phyloP scores from a whole-genome alignment of 2,113 vertebrate species.

The Hoplias malabaricus region DNA sequence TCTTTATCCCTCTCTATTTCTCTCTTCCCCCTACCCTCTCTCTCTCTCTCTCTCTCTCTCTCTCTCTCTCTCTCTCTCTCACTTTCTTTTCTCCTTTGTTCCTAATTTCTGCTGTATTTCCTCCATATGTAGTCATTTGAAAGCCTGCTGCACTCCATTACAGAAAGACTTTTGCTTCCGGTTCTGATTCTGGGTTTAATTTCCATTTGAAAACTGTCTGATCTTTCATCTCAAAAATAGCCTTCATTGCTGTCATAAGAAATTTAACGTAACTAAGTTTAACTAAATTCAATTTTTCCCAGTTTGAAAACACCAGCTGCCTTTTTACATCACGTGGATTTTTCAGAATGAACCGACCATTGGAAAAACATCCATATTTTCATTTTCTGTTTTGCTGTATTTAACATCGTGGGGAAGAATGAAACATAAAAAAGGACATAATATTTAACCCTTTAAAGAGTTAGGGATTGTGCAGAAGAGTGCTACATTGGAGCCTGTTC shows the following conservation, averaged over 20 bases:
- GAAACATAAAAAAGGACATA: no score
- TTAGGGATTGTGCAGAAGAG: no score
- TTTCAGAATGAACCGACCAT: neutral
- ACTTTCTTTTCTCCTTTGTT: neutral
- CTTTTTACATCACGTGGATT: neutral
- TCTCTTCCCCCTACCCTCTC: neutral
- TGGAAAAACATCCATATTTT: no score
- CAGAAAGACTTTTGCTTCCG: neutral
- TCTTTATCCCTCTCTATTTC: neutral
- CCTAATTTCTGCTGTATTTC: neutral
- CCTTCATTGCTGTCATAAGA: no score
- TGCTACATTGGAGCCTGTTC: no score
- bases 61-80: neutral
- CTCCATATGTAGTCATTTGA: neutral
- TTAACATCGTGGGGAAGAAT: no score
- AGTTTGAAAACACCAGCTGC: no score
- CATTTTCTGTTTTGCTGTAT: no score
- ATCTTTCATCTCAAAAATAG: no score
- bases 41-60: neutral
- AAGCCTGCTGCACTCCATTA: neutral
- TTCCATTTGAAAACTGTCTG: neutral
- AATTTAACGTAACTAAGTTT: no score
- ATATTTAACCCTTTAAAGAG: no score
- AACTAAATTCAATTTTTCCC: no score
- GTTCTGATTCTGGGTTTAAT: neutral